Evolutionary conservation across 1,140 invertebrate genomes (phyloP), one percentile per base, ranked within the genome.

Genomic region (Hylaeus volcanicus): DNA sequence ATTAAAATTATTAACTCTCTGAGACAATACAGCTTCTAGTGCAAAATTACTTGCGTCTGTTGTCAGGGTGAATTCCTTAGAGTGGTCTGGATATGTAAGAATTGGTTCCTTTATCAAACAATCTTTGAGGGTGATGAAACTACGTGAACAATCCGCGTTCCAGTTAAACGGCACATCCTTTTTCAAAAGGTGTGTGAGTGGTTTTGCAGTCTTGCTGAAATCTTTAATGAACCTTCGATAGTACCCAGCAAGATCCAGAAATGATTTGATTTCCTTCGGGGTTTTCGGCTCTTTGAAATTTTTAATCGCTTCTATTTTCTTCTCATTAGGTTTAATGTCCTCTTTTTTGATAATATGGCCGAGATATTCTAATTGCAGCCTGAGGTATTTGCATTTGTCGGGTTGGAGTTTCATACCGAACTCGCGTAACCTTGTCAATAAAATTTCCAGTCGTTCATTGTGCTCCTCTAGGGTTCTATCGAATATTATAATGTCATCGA

Each of bases 401-500:
- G 53, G 48, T 26, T 80, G 69, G 0, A 80, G 15, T 6, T 66
- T 69, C 37, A 80, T 9, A 1, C 39, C 39, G 2, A 3, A 26
- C 14, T 69, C 9, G 3, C n/a, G 1, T 1, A 80, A 12, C 41
- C 55, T 58, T 11, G n/a, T n/a, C n/a, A n/a, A n/a, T 14, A 74
- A 0, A 43, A 58, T 26, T 12, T 5, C 12, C n/a, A n/a, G n/a
- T 5, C 26, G 51, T 15, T 63, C n/a, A 9, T 51, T 41, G 15
- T 66, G n/a, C 48, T 74, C 56, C 14, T 61, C 14, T 3, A 45
- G 11, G 0, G 53, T 69, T 4, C 37, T 48, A 2, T 11, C 64
- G 6, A 39, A 69, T 1, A 74, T 12, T 14, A 80, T 48, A 26
- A 80, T 74, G 15, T 80, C 65, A 9, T 74, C 56, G 1, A 74